phyloP scores from a whole-genome alignment of 2,888 invertebrate genomes.

The Ceraclea dissimilis region DNA sequence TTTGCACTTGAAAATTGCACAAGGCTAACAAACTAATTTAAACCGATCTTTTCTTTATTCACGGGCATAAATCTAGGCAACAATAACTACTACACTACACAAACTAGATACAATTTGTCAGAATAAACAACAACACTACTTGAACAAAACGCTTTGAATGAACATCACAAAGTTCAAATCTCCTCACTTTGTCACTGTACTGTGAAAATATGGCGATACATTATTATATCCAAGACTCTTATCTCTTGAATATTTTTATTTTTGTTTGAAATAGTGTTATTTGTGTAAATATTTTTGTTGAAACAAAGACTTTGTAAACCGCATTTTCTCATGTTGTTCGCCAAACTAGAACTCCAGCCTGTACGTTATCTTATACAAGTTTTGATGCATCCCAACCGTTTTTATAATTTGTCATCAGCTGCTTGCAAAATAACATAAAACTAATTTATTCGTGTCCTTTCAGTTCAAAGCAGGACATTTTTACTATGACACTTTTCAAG shows the following conservation, averaged over 20 bases:
- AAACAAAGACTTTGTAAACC: too few relatives aligned
- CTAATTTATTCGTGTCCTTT: too few relatives aligned
- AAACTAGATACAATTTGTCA: not conserved
- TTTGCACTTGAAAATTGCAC: not conserved
- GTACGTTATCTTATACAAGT: too few relatives aligned
- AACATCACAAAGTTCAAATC: constrained; percentile 2
- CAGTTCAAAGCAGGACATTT: too few relatives aligned
- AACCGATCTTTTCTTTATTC: not conserved
- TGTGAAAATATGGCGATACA: not conserved
- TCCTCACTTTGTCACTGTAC: not conserved
- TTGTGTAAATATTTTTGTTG: too few relatives aligned
- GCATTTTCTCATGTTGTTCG: too few relatives aligned
- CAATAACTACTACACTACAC: not conserved
- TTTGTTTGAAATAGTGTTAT: not conserved
- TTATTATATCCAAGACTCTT: not conserved
- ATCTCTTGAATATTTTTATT: not conserved
- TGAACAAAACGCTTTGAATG: not conserved
- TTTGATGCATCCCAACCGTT: too few relatives aligned
- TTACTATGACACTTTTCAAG: too few relatives aligned
- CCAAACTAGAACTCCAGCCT: too few relatives aligned
- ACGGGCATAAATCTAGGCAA: not conserved
- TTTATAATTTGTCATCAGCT: too few relatives aligned
- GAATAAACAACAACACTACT: not conserved
- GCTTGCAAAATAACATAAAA: too few relatives aligned
- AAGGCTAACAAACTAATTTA: constrained; percentile 1